Evolutionary conservation across 2,797 vertebrate genomes (phyloP).

Genomic region (Spondyliosoma cantharus): DNA sequence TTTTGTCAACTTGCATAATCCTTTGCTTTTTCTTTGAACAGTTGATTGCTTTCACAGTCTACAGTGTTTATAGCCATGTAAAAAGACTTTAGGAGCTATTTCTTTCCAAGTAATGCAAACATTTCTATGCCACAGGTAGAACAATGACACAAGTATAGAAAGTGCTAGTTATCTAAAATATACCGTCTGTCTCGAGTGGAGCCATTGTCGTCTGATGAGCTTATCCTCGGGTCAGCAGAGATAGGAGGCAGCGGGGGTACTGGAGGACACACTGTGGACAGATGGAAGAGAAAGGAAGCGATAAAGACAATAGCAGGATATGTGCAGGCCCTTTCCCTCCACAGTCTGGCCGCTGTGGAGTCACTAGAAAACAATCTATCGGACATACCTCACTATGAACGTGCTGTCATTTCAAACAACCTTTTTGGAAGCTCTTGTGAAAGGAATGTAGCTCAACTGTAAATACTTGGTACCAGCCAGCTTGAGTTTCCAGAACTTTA

Average conservation of each 20-base stretch:
- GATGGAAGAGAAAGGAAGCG: constrained; percentile 77
- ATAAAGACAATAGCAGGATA: constrained; percentile 79
- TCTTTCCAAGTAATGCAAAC: background rate
- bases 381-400: constrained; percentile 46
- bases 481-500: constrained; percentile 11
- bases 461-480: constrained; percentile 28
- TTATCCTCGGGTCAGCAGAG: constrained; percentile 63
- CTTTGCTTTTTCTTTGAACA: constrained; percentile 12
- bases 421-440: constrained; percentile 33
- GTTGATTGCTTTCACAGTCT: background rate
- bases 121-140: background rate
- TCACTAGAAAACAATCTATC: constrained; percentile 60
- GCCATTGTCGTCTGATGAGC: constrained; percentile 57
- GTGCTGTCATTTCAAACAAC: constrained; percentile 33
- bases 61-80: background rate
- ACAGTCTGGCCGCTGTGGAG: constrained; percentile 53
- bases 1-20: constrained; percentile 77
- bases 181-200: constrained; percentile 47
- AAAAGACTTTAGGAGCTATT: background rate
- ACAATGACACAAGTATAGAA: background rate
- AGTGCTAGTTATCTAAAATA: constrained; percentile 39
- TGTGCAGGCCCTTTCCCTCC: constrained; percentile 63
- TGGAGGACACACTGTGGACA: constrained; percentile 74
- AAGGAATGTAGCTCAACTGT: constrained; percentile 52
- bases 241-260: constrained; percentile 55